Percentiles rank a stretch among this genome's conserved stretches.
phyloP scores from a whole-genome alignment of 2,888 invertebrate species.

The Willowsia nigromaculata region DNA sequence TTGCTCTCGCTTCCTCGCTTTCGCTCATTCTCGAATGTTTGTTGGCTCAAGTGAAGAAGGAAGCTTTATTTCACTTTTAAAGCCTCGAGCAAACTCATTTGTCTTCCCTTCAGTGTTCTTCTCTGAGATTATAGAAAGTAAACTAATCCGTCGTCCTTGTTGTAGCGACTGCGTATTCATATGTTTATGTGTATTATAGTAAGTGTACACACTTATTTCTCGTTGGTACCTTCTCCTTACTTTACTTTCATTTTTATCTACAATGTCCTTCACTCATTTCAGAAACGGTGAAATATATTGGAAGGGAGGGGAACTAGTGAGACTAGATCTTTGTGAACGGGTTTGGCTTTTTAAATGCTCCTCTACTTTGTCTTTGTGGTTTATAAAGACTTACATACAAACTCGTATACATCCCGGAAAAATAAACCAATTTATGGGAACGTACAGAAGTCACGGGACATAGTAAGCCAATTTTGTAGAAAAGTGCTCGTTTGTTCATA shows the following conservation, averaged over 20 bases:
- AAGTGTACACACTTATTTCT: background rate
- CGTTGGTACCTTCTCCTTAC: background rate
- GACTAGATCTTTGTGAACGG: background rate
- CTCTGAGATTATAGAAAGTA: constrained; percentile 67
- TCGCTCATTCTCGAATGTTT: constrained; percentile 36
- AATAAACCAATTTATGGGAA: no score
- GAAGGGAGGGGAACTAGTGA: background rate
- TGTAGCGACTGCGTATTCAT: background rate
- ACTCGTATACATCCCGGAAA: background rate
- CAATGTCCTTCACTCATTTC: background rate
- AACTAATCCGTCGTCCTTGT: constrained; percentile 61
- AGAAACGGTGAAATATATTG: background rate
- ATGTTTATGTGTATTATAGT: background rate
- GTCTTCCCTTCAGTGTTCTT: constrained; percentile 71
- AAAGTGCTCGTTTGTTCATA: no score
- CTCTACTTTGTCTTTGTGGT: constrained; percentile 9
- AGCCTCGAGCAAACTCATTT: constrained; percentile 72
- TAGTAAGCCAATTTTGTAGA: no score
- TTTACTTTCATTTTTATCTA: background rate
- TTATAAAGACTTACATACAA: background rate
- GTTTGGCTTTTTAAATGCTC: constrained; percentile 3
- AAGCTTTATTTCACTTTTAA: constrained; percentile 72
- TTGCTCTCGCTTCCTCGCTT: background rate
- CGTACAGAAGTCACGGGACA: no score
- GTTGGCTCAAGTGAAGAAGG: constrained; percentile 68